Conservation (phyloP, 2,113 vertebrate genomes). For the Sander lucioperca region DNA sequence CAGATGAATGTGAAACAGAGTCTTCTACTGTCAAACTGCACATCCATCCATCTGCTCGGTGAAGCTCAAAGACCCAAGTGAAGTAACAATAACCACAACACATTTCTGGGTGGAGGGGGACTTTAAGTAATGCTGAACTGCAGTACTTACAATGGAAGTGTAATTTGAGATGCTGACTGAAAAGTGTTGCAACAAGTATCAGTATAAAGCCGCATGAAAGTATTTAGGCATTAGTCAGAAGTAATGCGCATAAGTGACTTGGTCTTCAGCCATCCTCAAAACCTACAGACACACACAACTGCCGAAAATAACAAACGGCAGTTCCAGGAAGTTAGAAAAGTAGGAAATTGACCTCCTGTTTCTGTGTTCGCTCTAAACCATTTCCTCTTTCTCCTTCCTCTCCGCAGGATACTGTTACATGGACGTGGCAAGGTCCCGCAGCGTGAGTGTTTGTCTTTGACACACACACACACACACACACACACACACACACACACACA, state of each 20-base stretch:
- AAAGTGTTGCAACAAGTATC: not conserved
- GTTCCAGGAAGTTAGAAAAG: not conserved
- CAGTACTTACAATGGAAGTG: not conserved
- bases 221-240: not conserved
- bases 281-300: not conserved
- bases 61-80: not conserved
- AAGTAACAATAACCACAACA: not conserved
- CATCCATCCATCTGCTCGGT: not conserved
- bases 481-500: slow-evolving; percentile 1
- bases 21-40: not conserved
- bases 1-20: too few relatives aligned
- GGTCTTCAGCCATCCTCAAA: not conserved
- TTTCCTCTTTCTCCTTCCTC: slow-evolving; percentile 43
- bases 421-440: slow-evolving; percentile 79
- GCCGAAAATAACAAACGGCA: not conserved
- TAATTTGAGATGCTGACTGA: too few relatives aligned
- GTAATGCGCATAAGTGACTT: not conserved
- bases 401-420: slow-evolving; percentile 78
- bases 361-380: slow-evolving; percentile 17
- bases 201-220: not conserved
- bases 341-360: not conserved
- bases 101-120: too few relatives aligned
- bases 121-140: too few relatives aligned
- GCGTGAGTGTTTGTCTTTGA: slow-evolving; percentile 69
- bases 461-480: not conserved